Evolutionary conservation across 2,888 invertebrate genomes (phyloP), one percentile per base, ranked within the genome.

Genomic region (Vannuccia rotundouncinata): DNA sequence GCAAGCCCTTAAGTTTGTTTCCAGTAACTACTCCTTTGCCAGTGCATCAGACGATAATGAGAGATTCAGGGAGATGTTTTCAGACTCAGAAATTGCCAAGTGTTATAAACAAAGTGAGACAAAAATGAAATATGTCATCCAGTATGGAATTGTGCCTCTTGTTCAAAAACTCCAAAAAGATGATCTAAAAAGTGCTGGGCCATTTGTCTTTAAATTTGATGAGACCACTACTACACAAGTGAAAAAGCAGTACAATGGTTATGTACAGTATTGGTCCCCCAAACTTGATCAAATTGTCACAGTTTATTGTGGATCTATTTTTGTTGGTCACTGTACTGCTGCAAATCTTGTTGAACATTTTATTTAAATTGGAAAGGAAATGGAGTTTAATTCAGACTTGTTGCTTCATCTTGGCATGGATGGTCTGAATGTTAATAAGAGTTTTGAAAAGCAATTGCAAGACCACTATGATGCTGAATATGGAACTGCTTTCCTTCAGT

Each of bases 361-460:
- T 30, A 30, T 29, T 29, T n/a, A 75, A 5, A 29, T 75, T 5
- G 75, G 75, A 75, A 75, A 75, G 31, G 29, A 29, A 30, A 75
- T 75, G 75, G 31, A 29, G 17, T 29, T 75, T 75, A 22, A 22
- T 75, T 30, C 28, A 29, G 5, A 75, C 13, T 27, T 29, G 75
- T 30, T 75, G 75, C 29, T 75, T 10, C 75, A 75, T 22, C 13
- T 75, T 22, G 28, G 75, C 28, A 29, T 22, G 13, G 75, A 75
- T 75, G 75, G 75, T 30, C 75, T 29, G 17, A 75, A 75, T 75
- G 75, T 75, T n/a, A 75, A 75, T 29, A 75, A 75, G 27, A 30
- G 27, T 29, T 27, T 75, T 75, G 13, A 27, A n/a, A 75, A 75
- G 75, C 75, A 10, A 10, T 29, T 75, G 31, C 27, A 75, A 27